phyloP scores from a whole-genome alignment of 2,113 vertebrate species.

The Malurus elegans region DNA sequence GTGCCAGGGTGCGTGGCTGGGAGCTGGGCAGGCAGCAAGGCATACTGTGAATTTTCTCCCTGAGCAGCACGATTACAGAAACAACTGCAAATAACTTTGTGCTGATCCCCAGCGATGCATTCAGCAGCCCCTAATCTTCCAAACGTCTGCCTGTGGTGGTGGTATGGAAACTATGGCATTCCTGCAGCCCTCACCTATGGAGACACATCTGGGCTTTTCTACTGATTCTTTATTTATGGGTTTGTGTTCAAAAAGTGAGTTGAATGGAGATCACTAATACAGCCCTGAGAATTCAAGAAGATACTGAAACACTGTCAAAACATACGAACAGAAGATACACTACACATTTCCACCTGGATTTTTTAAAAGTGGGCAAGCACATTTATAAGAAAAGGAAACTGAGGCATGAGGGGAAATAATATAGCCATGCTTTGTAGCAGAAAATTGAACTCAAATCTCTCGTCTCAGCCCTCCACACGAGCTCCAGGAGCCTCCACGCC shows the following conservation, averaged over 20 bases:
- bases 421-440: no score
- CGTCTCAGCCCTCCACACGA: neutral
- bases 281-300: neutral
- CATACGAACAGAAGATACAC: neutral
- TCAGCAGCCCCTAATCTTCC: slow-evolving; percentile 42
- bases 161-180: slow-evolving; percentile 14
- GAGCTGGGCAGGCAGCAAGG: neutral
- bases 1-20: neutral
- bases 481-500: neutral
- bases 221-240: slow-evolving; percentile 2
- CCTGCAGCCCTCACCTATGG: slow-evolving; percentile 44
- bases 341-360: neutral
- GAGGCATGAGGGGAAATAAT: neutral
- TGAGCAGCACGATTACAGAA: neutral
- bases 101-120: neutral
- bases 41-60: slow-evolving; percentile 60
- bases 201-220: slow-evolving; percentile 35
- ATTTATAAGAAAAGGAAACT: neutral
- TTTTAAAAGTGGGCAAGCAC: neutral
- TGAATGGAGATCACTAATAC: neutral
- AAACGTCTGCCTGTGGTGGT: slow-evolving; percentile 13
- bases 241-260: neutral
- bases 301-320: neutral
- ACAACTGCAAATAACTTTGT: slow-evolving; percentile 61
- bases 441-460: neutral